A percentile compares a stretch with the other conserved stretches of the same genome.
phyloP scores from a whole-genome alignment of 1,140 invertebrate genomes.

The Steinernema feltiae region DNA sequence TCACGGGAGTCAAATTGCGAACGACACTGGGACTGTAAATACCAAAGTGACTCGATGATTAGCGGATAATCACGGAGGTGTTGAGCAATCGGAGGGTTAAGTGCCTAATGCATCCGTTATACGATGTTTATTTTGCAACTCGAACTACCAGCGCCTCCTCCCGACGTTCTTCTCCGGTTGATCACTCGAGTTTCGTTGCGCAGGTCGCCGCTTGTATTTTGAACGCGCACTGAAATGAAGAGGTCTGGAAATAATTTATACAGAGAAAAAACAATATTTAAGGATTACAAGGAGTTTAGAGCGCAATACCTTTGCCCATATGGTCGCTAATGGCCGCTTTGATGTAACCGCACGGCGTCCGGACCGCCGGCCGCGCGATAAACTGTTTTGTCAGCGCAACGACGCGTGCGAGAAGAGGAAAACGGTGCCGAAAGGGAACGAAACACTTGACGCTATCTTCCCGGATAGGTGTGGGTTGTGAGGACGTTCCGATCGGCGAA shows the following conservation, averaged over 20 bases:
- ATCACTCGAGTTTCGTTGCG: too few species aligned
- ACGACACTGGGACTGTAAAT: background rate
- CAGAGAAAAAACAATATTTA: background rate
- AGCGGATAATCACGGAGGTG: background rate
- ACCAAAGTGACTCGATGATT: background rate
- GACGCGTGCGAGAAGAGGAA: background rate
- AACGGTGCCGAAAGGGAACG: background rate
- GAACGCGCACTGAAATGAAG: too few species aligned
- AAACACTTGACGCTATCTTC: background rate
- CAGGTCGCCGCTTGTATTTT: too few species aligned
- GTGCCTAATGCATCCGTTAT: background rate
- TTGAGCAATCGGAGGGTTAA: background rate
- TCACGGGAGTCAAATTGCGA: background rate
- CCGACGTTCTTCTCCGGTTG: too few species aligned
- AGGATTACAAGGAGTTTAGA: background rate
- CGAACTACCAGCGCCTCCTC: too few species aligned
- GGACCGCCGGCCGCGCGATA: background rate
- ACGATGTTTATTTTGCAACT: background rate
- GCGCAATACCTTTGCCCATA: background rate
- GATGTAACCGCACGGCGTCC: background rate
- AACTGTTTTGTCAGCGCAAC: conserved; percentile 12
- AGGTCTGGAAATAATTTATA: background rate
- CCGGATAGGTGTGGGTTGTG: background rate
- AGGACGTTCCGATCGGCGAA: background rate
- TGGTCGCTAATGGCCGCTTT: background rate